Base-by-base conservation (phyloP, 2,113 vertebrate genomes). In the Lagopus muta region DNA sequence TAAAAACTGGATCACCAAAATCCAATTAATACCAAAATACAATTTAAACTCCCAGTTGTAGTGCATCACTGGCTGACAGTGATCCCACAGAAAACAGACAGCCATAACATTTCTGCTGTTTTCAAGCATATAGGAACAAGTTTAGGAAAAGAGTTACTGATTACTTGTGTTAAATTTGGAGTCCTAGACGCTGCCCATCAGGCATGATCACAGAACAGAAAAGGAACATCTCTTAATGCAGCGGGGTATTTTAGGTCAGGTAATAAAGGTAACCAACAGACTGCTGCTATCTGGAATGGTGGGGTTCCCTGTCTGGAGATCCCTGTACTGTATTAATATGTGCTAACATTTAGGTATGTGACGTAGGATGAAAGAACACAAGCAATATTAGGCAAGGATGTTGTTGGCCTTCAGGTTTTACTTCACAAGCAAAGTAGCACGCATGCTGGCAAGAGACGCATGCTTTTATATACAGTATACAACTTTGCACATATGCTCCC, bases 381-480 rank as follows among this genome's bases (percentile, higher is more conserved):
- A 97, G 97, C 97, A 95, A 94, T 58, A 74, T 93, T 90, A 97
- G 71, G 92, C 93, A 88, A 86, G 69, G 80, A 67, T 13, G 64
- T 76, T 64, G 24, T 21, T 19, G 3, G 2, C 55, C 65, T 76
- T n/a, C 80, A 91, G 36, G 47, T 86, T 95, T 89, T 93, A 89
- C 83, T 92, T 87, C 86, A 87, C 89, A 96, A 97, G 97, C 97
- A 95, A 94, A 96, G 91, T 94, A 93, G 96, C 97, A 97, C 98
- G 97, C 98, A 99, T 98, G 96, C 98, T 98, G 98, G 97, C 97
- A 97, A 96, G 95, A 96, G 94, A 91, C 84, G 92, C 98, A 98
- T 98, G 98, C 98, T 97, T 62, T 96, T 94, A 94, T 94, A 36
- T 84, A 81, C 13, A 52, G 82, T 73, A 95, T 8, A 93, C 73